Evolutionary conservation across 2,797 vertebrate species (phyloP), one percentile per base, ranked within the genome.

Genomic region (Tokudaia muenninki): DNA sequence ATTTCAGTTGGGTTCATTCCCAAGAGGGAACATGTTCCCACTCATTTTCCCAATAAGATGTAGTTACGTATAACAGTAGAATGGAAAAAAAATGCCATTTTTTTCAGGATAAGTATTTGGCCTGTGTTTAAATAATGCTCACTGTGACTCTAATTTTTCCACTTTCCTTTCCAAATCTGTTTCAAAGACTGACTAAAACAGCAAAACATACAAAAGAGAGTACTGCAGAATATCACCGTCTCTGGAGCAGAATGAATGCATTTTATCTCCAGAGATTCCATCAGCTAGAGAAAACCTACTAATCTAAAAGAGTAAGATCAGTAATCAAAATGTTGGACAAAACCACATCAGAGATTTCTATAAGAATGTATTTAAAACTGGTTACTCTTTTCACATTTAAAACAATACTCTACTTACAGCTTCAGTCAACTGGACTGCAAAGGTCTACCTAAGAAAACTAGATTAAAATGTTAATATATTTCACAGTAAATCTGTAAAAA

Each of bases 341-440:
- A 26, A 89, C 1, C 50, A 37, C 13, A 70, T 57, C 59, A 67
- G 50, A 21, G 2, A 72, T 93, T 4, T 94, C 6, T 90, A 63
- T 89, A 50, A 84, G 12, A 88, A 77, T 24, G 72, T 47, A 29
- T 44, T 86, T 52, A 80, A 97, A 92, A 12, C 0, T 91, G 10
- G 10, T 77, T 92, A 84, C 7, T 13, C 55, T 95, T 19, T 96
- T 59, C 61, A 3, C 26, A 19, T 84, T 93, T 87, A 65, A 97
- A 94, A 80, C 5, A 90, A 50, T 57, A 50, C 47, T 90, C 79
- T 90, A 4, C 21, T 72, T 63, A 63, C 0, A 87, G 0, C 67
- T 91, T 84, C 34, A 57, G 72, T 44, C 2, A 84, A 7, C 26
- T 94, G 21, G n/a, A 57, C 1, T 55, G 6, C 24, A 37, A 5